Evolutionary conservation across 37 sponge, comb jelly and placozoan genomes (phyloP).

Genomic region (Haliclona indistincta): DNA sequence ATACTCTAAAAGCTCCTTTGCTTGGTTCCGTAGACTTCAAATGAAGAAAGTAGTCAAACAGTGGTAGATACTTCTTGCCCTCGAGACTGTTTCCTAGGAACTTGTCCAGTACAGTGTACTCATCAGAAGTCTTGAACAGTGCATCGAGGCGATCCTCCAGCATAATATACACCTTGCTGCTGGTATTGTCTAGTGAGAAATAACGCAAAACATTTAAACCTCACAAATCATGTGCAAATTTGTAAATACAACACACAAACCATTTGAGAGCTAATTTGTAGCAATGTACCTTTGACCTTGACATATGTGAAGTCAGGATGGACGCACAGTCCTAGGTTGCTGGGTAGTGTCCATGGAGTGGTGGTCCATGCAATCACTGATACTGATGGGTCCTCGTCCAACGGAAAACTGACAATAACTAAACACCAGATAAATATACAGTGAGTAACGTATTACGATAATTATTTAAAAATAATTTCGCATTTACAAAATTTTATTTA

Average conservation of each 20-base stretch:
- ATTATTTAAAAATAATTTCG: too few relatives aligned
- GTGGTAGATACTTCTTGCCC: constrained; percentile 87
- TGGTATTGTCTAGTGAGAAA: constrained; percentile 41
- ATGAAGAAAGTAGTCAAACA: constrained; percentile 81
- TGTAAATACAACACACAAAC: too few relatives aligned
- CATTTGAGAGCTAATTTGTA: too few relatives aligned
- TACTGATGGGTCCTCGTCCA: constrained; percentile 81
- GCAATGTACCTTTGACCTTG: constrained; percentile 85
- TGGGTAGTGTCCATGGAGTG: constrained; percentile 98
- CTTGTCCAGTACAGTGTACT: constrained; percentile 80
- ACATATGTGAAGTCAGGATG: constrained; percentile 89
- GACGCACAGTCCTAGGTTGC: constrained; percentile 96
- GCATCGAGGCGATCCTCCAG: constrained; percentile 83
- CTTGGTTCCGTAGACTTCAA: constrained; percentile 36
- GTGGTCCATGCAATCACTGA: constrained; percentile 99
- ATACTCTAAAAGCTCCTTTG: constrained; percentile 66
- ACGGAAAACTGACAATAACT: constrained; percentile 93
- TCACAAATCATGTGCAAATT: too few relatives aligned
- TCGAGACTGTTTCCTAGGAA: constrained; percentile 51
- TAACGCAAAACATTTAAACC: too few relatives aligned
- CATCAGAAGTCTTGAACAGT: constrained; percentile 84
- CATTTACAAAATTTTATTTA: too few relatives aligned
- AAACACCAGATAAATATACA: background rate
- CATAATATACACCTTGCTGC: constrained; percentile 76
- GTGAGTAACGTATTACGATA: too few relatives aligned